These are phyloP conservation scores for Lasioglossum villosulum DNA, from an alignment of 2,888 invertebrate species.

Conservation along the genomic window DNA sequence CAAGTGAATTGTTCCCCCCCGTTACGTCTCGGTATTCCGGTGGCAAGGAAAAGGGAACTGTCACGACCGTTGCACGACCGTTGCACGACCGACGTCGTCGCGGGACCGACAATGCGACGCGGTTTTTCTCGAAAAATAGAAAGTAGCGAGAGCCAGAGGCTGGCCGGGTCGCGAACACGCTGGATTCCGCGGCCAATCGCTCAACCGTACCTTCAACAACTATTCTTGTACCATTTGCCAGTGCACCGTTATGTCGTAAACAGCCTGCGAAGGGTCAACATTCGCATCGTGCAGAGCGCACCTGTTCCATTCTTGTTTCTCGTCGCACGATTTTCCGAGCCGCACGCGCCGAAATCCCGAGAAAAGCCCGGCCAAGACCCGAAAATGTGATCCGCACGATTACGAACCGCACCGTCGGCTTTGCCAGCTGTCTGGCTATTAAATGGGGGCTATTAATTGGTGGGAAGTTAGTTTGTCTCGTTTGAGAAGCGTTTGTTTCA, in stretches of 20 bases:
- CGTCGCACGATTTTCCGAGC: slow-evolving; percentile 22
- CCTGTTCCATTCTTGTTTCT: slow-evolving; percentile 42
- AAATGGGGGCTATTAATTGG: background rate
- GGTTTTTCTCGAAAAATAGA: slow-evolving; percentile 35
- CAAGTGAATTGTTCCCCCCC: slow-evolving; percentile 35
- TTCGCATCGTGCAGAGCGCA: slow-evolving; percentile 47
- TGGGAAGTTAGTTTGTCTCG: background rate
- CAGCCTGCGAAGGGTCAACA: slow-evolving; percentile 48
- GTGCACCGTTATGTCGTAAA: slow-evolving; percentile 58
- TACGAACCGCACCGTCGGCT: background rate
- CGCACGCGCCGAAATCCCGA: background rate
- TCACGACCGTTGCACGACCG: background rate
- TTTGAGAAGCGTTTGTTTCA: background rate
- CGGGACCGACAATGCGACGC: slow-evolving; percentile 7
- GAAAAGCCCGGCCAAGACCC: background rate
- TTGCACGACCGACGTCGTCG: background rate
- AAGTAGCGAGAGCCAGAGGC: slow-evolving; percentile 17
- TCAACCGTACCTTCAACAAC: slow-evolving; percentile 31
- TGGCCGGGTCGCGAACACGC: background rate
- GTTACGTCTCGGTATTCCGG: slow-evolving; percentile 17
- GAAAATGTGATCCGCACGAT: background rate
- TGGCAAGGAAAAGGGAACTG: background rate
- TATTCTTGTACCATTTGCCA: slow-evolving; percentile 39
- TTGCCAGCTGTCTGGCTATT: background rate
- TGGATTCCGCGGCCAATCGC: slow-evolving; percentile 31